These are phyloP conservation scores for Aspiorhynchus laticeps DNA, from an alignment of 2,113 vertebrate species.

Conservation along the genomic window DNA sequence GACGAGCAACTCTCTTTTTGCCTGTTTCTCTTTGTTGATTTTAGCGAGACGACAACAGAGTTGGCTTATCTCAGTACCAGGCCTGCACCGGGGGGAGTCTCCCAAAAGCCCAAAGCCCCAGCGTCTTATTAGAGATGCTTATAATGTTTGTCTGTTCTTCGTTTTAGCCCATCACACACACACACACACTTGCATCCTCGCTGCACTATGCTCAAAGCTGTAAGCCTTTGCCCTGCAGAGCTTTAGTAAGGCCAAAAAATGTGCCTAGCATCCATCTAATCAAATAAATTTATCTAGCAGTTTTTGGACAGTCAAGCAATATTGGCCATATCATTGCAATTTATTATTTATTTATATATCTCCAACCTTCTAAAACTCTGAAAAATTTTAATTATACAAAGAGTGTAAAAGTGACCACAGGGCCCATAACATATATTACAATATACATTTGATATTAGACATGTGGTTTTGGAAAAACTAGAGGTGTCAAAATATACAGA, in stretches of 20 bases:
- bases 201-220: neutral
- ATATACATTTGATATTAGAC: neutral
- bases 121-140: conserved; percentile 49
- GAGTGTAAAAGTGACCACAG: too few species aligned
- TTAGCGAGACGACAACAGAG: conserved; percentile 72
- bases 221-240: conserved; percentile 15
- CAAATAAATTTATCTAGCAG: conserved; percentile 8
- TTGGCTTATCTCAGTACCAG: conserved; percentile 76
- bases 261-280: neutral
- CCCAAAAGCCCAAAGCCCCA: conserved; percentile 73
- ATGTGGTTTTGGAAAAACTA: neutral
- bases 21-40: conserved; percentile 79
- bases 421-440: neutral
- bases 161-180: conserved; percentile 22
- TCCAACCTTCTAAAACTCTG: neutral
- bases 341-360: neutral
- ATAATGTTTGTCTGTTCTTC: conserved; percentile 42
- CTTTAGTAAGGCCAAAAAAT: neutral
- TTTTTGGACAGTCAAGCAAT: neutral
- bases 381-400: neutral
- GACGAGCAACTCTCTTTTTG: conserved; percentile 73
- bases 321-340: neutral
- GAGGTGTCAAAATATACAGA: neutral
- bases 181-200: neutral
- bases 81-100: conserved; percentile 70